Evolutionary conservation across 2,888 invertebrate genomes (phyloP).

Genomic region (Sericinus montela): DNA sequence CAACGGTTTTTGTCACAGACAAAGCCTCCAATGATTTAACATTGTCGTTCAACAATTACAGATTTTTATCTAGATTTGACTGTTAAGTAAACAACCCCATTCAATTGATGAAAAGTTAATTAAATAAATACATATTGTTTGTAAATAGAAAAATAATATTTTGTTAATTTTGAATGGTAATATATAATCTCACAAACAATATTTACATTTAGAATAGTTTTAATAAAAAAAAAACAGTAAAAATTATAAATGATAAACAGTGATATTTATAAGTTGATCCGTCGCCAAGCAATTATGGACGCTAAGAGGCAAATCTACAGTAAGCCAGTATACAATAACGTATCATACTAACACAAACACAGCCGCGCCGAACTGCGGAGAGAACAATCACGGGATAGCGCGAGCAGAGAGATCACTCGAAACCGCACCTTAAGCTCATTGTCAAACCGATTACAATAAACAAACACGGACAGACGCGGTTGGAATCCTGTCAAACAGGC

Average conservation of each 20-base stretch:
- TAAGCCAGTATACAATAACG: constrained; percentile 74
- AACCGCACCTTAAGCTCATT: constrained; percentile 80
- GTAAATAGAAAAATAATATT: too few relatives aligned
- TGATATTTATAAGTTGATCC: constrained; percentile 43
- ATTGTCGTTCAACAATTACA: constrained; percentile 18
- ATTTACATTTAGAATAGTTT: too few relatives aligned
- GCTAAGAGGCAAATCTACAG: constrained; percentile 75
- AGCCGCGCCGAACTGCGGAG: constrained; percentile 45
- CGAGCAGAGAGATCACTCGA: constrained; percentile 71
- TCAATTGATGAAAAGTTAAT: too few relatives aligned
- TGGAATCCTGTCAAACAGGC: constrained; percentile 80
- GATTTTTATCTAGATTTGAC: constrained; percentile 8
- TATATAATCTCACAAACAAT: too few relatives aligned
- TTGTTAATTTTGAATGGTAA: too few relatives aligned
- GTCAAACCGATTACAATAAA: constrained; percentile 80
- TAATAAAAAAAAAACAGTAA: too few relatives aligned
- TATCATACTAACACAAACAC: constrained; percentile 75
- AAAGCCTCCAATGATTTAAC: constrained; percentile 17
- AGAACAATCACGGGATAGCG: constrained; percentile 65
- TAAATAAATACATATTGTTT: too few relatives aligned
- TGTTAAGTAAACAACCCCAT: too few relatives aligned
- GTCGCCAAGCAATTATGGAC: constrained; percentile 74
- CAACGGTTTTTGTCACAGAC: constrained; percentile 26
- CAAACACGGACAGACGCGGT: constrained; percentile 79
- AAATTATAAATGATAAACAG: too few relatives aligned